phyloP scores from a whole-genome alignment of 2,113 vertebrate species.

The Tympanuchus pallidicinctus region DNA sequence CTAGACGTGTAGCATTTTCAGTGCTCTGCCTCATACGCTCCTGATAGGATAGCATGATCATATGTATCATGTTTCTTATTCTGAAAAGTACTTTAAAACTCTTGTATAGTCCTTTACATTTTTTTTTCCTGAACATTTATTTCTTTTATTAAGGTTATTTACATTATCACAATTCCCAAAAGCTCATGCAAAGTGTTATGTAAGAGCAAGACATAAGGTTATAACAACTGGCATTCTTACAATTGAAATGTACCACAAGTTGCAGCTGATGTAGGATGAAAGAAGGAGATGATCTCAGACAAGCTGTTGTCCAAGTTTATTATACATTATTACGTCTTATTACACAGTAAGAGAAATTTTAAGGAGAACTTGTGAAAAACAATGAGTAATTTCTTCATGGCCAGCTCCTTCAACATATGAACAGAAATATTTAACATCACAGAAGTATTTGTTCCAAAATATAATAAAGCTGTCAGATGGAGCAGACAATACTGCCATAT shows the following conservation, averaged over 20 bases:
- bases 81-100: neutral
- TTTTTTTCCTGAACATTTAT: neutral
- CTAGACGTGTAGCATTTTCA: neutral
- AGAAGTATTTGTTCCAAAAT: neutral
- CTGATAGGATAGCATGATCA: fast-evolving
- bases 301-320: neutral
- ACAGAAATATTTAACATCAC: neutral
- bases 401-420: neutral
- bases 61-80: neutral
- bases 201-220: neutral
- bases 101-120: neutral
- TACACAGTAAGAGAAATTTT: neutral
- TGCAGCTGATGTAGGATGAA: neutral
- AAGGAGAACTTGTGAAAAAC: neutral
- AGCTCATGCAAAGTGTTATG: neutral
- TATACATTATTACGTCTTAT: no score
- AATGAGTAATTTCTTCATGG: neutral
- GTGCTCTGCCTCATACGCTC: fast-evolving
- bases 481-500: neutral
- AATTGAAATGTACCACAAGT: neutral
- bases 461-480: neutral
- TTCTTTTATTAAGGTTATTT: neutral
- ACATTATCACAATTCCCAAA: neutral
- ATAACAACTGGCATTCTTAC: neutral
- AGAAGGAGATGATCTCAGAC: neutral